Evolutionary conservation across 1,140 invertebrate genomes (phyloP), one percentile per base, ranked within the genome.

Genomic region (Pseudoatta argentina): DNA sequence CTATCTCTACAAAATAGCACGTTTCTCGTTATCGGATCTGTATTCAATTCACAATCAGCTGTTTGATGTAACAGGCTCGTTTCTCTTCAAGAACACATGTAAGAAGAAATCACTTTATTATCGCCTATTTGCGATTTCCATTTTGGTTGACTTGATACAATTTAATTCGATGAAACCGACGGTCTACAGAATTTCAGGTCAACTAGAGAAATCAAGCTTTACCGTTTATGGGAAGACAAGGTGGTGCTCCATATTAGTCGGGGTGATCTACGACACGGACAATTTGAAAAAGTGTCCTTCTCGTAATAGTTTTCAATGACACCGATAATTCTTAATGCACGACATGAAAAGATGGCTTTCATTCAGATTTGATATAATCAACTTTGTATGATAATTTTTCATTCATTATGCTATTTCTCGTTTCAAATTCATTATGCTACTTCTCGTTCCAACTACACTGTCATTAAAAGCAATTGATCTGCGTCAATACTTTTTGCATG

Each of bases 41-140:
- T 3, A 21, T 27, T 64, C 6, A 64, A 78, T 0, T 51, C 5
- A 34, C 34, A 39, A 39, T 39, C 34, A 51, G 51, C 66, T 3
- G 6, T 51, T 55, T n/a, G 6, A 55, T 44, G 16, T 14, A 55
- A 39, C 21, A 5, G 4, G 18, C 21, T 59, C 0, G 34, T 59
- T 72, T 82, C 14, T 30, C 12, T 34, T 59, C 10, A 12, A 16
- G 5, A 30, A 53, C 53, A 73, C 18, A 2, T 48, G 16, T 61
- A 82, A 82, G 8, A 81, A 48, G 51, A 82, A 61, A 61, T 73
- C 34, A 30, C 34, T 82, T 82, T 73, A 72, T 82, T 12, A 82
- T 21, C 7, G 0, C 34, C 10, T 2, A 82, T 6, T 57, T 16
- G 39, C 24, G 14, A 82, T 61, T 39, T n/a, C 39, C 39, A 73